Conservation (phyloP, 2,113 vertebrate genomes). For the Oplegnathus fasciatus region DNA sequence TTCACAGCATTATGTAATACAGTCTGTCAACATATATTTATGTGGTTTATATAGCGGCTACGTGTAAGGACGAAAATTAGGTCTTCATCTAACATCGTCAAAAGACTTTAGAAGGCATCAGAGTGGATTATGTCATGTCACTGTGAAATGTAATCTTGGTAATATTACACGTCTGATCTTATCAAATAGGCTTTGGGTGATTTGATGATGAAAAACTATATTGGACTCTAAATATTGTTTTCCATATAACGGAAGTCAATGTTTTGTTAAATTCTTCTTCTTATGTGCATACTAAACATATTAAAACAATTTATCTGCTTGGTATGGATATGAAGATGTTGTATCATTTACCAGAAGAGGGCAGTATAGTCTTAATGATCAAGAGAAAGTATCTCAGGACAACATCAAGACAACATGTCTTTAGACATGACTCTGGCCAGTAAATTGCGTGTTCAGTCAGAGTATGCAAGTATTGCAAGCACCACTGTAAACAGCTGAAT, state of each 20-base stretch:
- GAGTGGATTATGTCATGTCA: neutral
- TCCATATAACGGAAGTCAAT: neutral
- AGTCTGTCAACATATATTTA: neutral
- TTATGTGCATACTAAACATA: neutral
- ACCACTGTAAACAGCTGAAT: neutral
- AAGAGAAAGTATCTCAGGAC: neutral
- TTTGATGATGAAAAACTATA: neutral
- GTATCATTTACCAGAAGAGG: constrained; percentile 52
- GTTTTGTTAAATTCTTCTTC: neutral
- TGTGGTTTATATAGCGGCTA: neutral
- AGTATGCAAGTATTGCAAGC: neutral
- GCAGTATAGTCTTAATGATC: constrained; percentile 34
- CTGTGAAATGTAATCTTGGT: neutral
- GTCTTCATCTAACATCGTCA: neutral
- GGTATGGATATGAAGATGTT: neutral
- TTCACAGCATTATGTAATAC: no score
- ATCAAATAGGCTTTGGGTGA: neutral
- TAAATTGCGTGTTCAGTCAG: neutral
- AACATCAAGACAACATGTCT: neutral
- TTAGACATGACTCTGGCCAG: neutral
- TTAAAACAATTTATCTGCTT: neutral
- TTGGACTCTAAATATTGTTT: neutral
- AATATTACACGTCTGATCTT: neutral
- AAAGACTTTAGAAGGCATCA: neutral
- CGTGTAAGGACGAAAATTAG: no score